Evolutionary conservation across 2,113 vertebrate species (phyloP).

Genomic region (Nycticebus coucang): DNA sequence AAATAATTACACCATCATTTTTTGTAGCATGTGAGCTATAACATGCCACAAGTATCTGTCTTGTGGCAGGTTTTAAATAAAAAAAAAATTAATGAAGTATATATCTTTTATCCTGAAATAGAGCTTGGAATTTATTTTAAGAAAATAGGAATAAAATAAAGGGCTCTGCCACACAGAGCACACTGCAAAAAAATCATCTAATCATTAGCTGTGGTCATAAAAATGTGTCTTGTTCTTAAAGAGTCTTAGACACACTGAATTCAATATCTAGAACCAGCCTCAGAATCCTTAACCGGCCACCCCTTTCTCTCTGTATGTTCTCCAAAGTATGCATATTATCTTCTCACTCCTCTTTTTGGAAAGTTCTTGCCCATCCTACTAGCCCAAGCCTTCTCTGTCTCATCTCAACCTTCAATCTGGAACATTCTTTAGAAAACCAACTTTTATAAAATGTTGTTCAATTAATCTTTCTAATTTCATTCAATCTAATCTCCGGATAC

Average conservation of each 20-base stretch:
- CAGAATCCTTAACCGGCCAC: neutral
- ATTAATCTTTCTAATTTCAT: neutral
- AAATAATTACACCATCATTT: constrained; percentile 6
- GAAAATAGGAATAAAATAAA: constrained; percentile 12
- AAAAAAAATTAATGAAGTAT: neutral
- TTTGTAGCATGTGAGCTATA: neutral
- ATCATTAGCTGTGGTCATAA: neutral
- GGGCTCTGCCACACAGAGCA: neutral
- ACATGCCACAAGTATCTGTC: neutral
- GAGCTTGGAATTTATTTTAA: neutral
- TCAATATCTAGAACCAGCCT: neutral
- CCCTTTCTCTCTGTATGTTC: neutral
- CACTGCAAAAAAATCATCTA: neutral
- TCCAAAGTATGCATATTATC: neutral
- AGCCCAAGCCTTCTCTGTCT: neutral
- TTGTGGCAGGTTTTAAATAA: neutral
- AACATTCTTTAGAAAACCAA: constrained; percentile 33
- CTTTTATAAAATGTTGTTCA: neutral
- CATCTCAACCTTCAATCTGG: neutral
- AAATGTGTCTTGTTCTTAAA: neutral
- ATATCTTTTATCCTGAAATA: neutral
- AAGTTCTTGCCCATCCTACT: neutral
- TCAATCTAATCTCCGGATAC: neutral
- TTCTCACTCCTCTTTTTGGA: neutral
- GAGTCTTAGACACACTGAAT: neutral